These are phyloP conservation scores for Adelosebastes latens DNA, from an alignment of 2,797 vertebrate species.

Conservation along the genomic window DNA sequence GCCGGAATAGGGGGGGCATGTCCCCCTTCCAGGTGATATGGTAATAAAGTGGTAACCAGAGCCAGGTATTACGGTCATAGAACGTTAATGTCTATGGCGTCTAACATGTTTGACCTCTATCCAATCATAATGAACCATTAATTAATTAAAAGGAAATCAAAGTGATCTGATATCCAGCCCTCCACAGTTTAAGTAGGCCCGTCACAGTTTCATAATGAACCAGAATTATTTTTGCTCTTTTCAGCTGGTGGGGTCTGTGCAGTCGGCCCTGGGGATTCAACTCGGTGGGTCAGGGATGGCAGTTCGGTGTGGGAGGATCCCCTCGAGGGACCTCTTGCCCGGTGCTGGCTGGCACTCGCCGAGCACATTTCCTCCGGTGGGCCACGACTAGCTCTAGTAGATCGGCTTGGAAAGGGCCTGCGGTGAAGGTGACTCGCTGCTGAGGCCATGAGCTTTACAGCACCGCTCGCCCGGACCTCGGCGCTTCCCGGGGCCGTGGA, in stretches of 20 bases:
- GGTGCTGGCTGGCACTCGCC: neutral
- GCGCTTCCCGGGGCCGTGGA: neutral
- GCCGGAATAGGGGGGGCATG: neutral
- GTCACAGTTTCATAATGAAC: neutral
- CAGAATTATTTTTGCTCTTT: neutral
- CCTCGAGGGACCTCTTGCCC: no score
- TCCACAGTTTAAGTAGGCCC: no score
- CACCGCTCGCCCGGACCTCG: neutral
- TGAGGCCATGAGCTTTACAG: neutral
- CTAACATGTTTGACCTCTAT: neutral
- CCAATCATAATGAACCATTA: neutral
- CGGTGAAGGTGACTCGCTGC: neutral
- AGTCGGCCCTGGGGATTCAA: neutral
- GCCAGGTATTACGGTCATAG: neutral
- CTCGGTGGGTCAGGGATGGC: neutral
- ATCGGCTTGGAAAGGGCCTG: neutral
- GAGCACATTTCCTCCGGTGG: neutral
- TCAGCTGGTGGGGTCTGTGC: neutral
- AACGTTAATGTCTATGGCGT: neutral
- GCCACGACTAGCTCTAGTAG: neutral
- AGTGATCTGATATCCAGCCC: neutral
- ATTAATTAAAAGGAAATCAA: neutral
- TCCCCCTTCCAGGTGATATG: neutral
- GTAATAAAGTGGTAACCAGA: neutral
- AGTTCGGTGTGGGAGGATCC: neutral